Evolutionary conservation across 2,113 vertebrate species (phyloP).

Genomic region (Anguilla rostrata): DNA sequence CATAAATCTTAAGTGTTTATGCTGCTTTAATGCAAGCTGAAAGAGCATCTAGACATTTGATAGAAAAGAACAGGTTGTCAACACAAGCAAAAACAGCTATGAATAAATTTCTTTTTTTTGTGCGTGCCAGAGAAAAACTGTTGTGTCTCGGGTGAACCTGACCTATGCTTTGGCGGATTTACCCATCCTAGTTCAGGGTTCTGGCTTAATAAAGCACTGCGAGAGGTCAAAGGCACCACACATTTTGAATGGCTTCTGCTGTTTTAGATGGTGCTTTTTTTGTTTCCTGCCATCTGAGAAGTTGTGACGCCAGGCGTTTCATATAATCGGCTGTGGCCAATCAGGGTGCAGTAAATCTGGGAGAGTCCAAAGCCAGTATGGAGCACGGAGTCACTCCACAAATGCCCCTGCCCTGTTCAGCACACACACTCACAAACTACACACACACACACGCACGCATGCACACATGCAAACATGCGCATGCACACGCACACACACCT

Average conservation of each 20-base stretch:
- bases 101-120: no score
- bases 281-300: neutral
- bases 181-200: no score
- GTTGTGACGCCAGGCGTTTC: neutral
- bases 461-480: neutral
- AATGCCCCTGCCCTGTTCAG: neutral
- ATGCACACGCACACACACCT: no score
- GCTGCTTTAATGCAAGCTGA: no score
- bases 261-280: neutral
- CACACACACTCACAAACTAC: neutral
- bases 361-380: neutral
- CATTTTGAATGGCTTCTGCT: neutral
- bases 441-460: no score
- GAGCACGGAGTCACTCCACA: neutral
- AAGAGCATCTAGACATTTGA: no score
- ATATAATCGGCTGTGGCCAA: slow-evolving; percentile 11
- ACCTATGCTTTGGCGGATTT: no score
- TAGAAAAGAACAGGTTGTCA: no score
- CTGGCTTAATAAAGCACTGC: neutral
- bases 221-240: neutral
- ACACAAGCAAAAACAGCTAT: no score
- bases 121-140: no score
- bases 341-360: slow-evolving; percentile 4
- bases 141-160: no score
- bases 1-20: no score